These are phyloP conservation scores for Hydrophis major DNA, from an alignment of 2,797 vertebrate species.

Conservation along the genomic window DNA sequence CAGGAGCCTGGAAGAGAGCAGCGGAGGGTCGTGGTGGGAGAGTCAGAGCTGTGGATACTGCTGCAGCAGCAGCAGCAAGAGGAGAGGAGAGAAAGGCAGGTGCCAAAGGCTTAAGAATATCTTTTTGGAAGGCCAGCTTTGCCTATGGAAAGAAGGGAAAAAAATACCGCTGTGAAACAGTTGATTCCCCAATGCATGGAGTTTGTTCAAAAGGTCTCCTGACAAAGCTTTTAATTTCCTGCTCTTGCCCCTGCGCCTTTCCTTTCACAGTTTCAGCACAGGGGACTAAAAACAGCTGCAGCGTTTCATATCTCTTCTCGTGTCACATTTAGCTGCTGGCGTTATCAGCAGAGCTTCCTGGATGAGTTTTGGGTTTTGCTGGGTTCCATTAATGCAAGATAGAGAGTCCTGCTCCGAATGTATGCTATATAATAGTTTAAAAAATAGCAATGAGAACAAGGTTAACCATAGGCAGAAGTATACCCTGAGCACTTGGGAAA, in stretches of 20 bases:
- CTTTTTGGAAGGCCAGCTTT: conserved; percentile 86
- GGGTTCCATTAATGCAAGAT: not conserved
- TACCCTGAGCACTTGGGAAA: not conserved
- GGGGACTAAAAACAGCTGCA: not conserved
- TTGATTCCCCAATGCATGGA: not conserved
- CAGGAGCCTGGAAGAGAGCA: conserved; percentile 82
- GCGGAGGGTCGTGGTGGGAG: conserved; percentile 78
- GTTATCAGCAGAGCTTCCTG: not conserved
- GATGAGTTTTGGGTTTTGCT: not conserved
- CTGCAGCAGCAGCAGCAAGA: conserved; percentile 75
- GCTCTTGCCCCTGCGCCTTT: not conserved
- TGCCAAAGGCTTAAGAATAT: conserved; percentile 85
- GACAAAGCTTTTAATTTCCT: not conserved
- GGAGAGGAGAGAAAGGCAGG: conserved; percentile 84
- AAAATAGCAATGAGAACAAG: not conserved
- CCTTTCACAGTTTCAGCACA: not conserved
- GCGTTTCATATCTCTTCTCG: not conserved
- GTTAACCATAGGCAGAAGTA: not conserved
- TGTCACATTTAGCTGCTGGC: not conserved
- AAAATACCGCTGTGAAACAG: not conserved
- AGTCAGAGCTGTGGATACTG: conserved; percentile 76
- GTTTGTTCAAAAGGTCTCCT: not conserved
- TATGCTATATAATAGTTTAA: not conserved
- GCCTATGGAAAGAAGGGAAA: conserved; percentile 69
- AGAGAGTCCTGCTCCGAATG: not conserved